Evolutionary conservation across 2,113 vertebrate genomes (phyloP).

Genomic region (Arvicanthis niloticus): DNA sequence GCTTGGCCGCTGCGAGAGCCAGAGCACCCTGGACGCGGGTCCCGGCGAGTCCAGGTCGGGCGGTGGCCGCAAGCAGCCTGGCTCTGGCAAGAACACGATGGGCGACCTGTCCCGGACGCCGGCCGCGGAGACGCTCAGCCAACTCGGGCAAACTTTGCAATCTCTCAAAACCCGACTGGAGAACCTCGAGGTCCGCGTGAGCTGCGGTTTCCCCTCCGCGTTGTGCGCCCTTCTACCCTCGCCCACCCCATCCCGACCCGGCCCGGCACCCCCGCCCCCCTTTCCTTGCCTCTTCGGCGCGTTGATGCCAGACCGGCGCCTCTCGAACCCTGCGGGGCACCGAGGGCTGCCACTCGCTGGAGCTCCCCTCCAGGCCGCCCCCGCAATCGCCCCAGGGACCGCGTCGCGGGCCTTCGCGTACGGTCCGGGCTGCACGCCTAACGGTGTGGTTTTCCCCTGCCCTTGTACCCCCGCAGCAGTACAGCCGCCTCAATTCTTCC

Average conservation of each 20-base stretch:
- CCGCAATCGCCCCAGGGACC: slow-evolving; percentile 65
- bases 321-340: not conserved
- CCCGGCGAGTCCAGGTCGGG: slow-evolving; percentile 88
- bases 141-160: slow-evolving; percentile 97
- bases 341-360: not conserved
- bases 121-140: slow-evolving; percentile 95
- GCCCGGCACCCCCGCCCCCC: not conserved
- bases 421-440: not conserved
- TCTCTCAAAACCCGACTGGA: slow-evolving; percentile 96
- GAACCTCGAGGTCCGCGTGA: slow-evolving; percentile 94
- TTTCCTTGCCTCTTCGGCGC: not conserved
- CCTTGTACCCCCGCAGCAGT: slow-evolving; percentile 82
- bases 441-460: slow-evolving; percentile 49
- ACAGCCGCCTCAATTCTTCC: slow-evolving; percentile 95
- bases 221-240: slow-evolving; percentile 37
- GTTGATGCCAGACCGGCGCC: not conserved
- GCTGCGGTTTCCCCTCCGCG: slow-evolving; percentile 7
- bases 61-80: slow-evolving; percentile 88
- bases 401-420: not conserved
- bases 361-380: slow-evolving; percentile 60
- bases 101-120: slow-evolving; percentile 95
- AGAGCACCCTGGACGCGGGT: slow-evolving; percentile 88
- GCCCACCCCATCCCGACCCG: not conserved
- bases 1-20: slow-evolving; percentile 96
- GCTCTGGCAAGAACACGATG: slow-evolving; percentile 93